Percentiles rank a stretch among this genome's conserved stretches.
These are phyloP conservation scores for Ennomos erosarius DNA, from an alignment of 2,888 invertebrate species.

Conservation along the genomic window DNA sequence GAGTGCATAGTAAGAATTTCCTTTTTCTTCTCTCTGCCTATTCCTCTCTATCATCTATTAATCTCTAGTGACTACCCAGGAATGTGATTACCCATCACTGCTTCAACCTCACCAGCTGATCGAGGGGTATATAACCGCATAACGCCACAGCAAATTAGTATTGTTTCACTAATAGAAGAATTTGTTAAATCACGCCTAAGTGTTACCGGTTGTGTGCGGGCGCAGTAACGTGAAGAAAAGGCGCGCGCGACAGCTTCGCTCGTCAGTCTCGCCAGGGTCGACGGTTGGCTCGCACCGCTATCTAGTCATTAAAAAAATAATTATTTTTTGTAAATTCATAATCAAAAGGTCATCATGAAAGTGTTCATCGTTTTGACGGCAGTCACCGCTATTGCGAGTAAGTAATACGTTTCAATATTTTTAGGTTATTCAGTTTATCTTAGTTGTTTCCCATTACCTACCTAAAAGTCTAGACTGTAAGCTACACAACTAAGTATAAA, in stretches of 20 bases:
- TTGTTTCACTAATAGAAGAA: constrained; percentile 70
- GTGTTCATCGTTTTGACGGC: constrained; percentile 81
- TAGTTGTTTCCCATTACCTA: too few relatives aligned
- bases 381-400: constrained; percentile 77
- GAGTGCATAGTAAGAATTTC: too few relatives aligned
- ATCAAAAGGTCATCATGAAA: constrained; percentile 80
- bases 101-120: constrained; percentile 49
- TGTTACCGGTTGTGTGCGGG: constrained; percentile 76
- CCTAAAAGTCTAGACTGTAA: too few relatives aligned
- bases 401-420: constrained; percentile 53
- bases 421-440: constrained; percentile 11
- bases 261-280: constrained; percentile 80
- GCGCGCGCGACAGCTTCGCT: constrained; percentile 70
- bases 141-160: constrained; percentile 57
- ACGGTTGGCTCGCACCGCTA: constrained; percentile 74
- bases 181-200: constrained; percentile 73
- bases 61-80: not conserved
- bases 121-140: constrained; percentile 50
- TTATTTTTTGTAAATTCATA: constrained; percentile 55
- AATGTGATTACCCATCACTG: constrained; percentile 13
- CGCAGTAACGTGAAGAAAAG: constrained; percentile 78
- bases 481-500: too few relatives aligned
- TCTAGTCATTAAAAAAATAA: constrained; percentile 77
- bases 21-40: not conserved
- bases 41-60: not conserved